Evolutionary conservation across 1,140 invertebrate species (phyloP).

Genomic region (Cotesia glomerata): DNA sequence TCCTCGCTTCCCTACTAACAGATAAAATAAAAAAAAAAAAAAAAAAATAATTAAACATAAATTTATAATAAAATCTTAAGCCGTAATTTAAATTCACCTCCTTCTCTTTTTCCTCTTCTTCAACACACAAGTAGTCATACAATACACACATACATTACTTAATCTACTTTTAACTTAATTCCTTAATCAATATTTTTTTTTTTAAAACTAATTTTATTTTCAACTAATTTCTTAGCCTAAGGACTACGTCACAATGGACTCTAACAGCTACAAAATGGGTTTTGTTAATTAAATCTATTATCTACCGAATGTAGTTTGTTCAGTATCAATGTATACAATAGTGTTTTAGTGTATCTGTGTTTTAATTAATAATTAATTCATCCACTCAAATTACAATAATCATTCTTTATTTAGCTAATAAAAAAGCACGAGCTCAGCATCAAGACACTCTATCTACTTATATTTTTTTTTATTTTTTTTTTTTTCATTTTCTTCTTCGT

Average conservation of each 20-base stretch:
- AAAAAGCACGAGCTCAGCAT: constrained; percentile 3
- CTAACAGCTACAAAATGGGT: constrained; percentile 34
- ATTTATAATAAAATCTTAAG: constrained; percentile 25
- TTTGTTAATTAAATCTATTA: constrained; percentile 15
- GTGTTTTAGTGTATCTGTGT: not conserved
- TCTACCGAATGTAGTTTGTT: not conserved
- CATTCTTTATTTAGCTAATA: constrained; percentile 14
- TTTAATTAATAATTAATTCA: not conserved
- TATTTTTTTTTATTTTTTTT: not conserved
- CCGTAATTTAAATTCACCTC: constrained; percentile 38
- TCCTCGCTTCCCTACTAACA: constrained; percentile 2
- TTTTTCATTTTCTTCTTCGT: not conserved
- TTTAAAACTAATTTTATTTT: constrained; percentile 1
- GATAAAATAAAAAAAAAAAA: constrained; percentile 30
- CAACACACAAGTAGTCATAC: constrained; percentile 29
- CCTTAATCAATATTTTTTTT: constrained; percentile 31
- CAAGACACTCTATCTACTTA: not conserved
- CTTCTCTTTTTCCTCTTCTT: constrained; percentile 21
- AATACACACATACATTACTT: constrained; percentile 51
- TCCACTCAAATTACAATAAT: constrained; percentile 23
- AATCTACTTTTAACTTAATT: constrained; percentile 53
- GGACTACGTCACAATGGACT: constrained; percentile 25
- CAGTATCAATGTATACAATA: constrained; percentile 15
- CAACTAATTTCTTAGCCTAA: constrained; percentile 19
- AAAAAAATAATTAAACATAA: not conserved